Evolutionary conservation across 2,113 vertebrate species (phyloP).

Genomic region (Scomber japonicus): DNA sequence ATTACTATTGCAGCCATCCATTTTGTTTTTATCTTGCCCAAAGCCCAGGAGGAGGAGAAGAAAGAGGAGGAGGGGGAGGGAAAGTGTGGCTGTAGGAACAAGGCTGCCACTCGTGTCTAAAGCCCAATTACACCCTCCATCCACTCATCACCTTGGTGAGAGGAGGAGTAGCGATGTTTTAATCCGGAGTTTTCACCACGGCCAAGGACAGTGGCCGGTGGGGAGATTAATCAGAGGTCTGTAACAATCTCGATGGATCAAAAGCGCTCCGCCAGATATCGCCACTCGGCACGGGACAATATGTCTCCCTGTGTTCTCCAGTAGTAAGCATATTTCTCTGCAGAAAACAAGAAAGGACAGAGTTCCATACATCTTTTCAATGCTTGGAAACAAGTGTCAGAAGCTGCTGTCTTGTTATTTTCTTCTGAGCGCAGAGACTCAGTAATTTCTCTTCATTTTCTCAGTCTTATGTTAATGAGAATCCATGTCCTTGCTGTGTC

Average conservation of each 20-base stretch:
- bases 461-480: conserved; percentile 49
- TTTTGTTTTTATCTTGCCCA: conserved; percentile 55
- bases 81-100: conserved; percentile 8
- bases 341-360: conserved; percentile 38
- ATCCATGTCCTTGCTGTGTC: conserved; percentile 12
- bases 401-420: conserved; percentile 44
- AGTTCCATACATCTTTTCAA: conserved; percentile 5
- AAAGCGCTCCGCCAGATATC: conserved; percentile 69
- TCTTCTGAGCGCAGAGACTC: conserved; percentile 1
- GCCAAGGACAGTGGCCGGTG: conserved; percentile 82
- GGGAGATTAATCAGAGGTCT: conserved; percentile 81
- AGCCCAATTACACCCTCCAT: conserved; percentile 44
- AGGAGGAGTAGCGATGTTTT: conserved; percentile 87
- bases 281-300: conserved; percentile 67
- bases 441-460: conserved; percentile 24
- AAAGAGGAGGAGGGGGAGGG: not conserved
- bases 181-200: conserved; percentile 87
- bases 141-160: conserved; percentile 82
- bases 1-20: conserved; percentile 53
- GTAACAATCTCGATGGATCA: conserved; percentile 84
- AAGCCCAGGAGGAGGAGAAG: not conserved
- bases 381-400: conserved; percentile 46
- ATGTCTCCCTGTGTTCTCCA: conserved; percentile 81
- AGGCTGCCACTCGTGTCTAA: not conserved
- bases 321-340: conserved; percentile 41